These are phyloP conservation scores for Papio anubis DNA, from an alignment of 2,113 vertebrate genomes.

Conservation along the genomic window DNA sequence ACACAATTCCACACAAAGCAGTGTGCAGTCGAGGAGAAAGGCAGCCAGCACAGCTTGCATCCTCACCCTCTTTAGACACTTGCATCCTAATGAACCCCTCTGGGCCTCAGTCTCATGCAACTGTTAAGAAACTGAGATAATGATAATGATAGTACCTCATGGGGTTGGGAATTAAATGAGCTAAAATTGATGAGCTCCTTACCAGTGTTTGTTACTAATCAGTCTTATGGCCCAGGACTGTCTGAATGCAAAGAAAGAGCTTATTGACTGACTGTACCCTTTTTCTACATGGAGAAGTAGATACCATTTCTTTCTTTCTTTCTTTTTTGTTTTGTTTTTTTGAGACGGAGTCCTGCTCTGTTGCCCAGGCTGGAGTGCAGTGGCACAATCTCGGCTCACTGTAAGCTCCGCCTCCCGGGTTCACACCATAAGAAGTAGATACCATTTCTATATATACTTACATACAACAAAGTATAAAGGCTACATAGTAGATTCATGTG, in stretches of 20 bases:
- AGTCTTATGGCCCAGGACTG: not conserved
- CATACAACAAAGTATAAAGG: not conserved
- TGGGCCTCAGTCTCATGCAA: not conserved
- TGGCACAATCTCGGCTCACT: too few relatives aligned
- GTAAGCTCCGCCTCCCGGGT: too few relatives aligned
- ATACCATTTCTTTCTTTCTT: not conserved
- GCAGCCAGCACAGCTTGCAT: not conserved
- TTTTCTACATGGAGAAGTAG: not conserved
- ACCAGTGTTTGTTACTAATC: not conserved
- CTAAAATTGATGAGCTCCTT: not conserved
- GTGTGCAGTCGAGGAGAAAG: not conserved
- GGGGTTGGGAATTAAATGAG: not conserved
- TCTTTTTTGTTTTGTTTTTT: too few relatives aligned
- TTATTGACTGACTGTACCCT: not conserved
- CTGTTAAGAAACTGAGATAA: not conserved
- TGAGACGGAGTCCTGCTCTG: too few relatives aligned
- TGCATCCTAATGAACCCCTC: not conserved
- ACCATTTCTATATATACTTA: not conserved
- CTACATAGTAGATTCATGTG: not conserved
- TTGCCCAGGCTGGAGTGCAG: too few relatives aligned
- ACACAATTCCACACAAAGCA: not conserved
- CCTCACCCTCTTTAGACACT: not conserved
- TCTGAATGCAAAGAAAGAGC: not conserved
- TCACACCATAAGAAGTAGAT: too few relatives aligned
- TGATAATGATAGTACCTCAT: not conserved